Evolutionary conservation across 2,113 vertebrate genomes (phyloP), one percentile per base, ranked within the genome.

Genomic region (Epinephelus fuscoguttatus): DNA sequence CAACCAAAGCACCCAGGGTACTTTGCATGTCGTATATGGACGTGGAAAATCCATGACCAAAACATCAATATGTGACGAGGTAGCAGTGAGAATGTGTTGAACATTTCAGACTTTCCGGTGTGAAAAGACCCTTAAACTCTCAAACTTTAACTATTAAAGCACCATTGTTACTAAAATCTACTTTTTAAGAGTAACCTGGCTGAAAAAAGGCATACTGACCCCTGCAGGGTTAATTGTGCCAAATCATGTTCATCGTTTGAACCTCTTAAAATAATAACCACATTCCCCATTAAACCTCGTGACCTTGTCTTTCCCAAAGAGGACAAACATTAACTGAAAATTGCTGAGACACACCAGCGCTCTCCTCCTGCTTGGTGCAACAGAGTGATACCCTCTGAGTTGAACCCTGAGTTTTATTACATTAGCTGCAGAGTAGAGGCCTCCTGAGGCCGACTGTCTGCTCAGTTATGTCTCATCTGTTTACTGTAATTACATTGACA

Each of bases 401-500:
- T 17, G 49, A 73, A n/a, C 21, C 19, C 45, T 9, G 13, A 8
- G 6, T 76, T 56, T 75, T 64, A 13, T 25, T 74, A 45, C 59
- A 64, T 59, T 3, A 60, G 12, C 55, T 21, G 52, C 50, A 47
- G n/a, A 52, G 56, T 1, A 1, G 30, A 21, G 27, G 18, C 53
- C 66, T 80, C 77, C 13, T 2, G 7, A 64, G 63, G 8, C 42
- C 2, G 23, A 49, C 49, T 13, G 14, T 60, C 70, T 42, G 56
- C 62, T 80, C 68, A 47, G 13, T 21, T 47, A 18, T 25, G 42
- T 30, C 62, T 74, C 19, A 74, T 59, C 19, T 55, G 37, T 60
- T 73, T 64, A 59, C 40, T 53, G 57, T 69, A 53, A 82, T 80
- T 56, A 78, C 59, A 57, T 50, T 6, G 47, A 80, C 30, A 15